Conservation (phyloP, 2,797 vertebrate species). For the Leptodactylus fallax region DNA sequence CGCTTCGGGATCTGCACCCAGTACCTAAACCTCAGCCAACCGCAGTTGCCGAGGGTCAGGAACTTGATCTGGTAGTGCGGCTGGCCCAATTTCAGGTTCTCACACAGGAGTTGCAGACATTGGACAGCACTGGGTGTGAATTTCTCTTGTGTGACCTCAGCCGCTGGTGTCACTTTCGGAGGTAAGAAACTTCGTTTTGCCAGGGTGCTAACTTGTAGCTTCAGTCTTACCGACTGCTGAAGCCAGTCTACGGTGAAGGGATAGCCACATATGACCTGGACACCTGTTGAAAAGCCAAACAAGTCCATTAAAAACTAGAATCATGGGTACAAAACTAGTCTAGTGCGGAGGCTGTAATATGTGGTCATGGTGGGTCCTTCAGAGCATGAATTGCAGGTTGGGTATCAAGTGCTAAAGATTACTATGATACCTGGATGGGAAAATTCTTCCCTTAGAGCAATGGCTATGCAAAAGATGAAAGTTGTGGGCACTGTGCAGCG, state of each 20-base stretch:
- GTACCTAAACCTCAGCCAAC: slow-evolving; percentile 81
- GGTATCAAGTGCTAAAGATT: too few relatives aligned
- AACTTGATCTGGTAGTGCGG: slow-evolving; percentile 75
- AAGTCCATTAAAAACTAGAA: background rate
- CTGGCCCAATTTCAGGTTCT: slow-evolving; percentile 65
- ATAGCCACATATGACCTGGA: slow-evolving; percentile 70
- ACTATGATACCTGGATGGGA: too few relatives aligned
- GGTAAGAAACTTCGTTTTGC: background rate
- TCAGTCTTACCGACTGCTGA: slow-evolving; percentile 70
- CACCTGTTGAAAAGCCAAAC: slow-evolving; percentile 72
- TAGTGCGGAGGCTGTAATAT: too few relatives aligned
- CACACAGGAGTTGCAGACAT: slow-evolving; percentile 73
- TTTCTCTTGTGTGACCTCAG: background rate
- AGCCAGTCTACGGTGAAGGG: slow-evolving; percentile 81
- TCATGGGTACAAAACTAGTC: too few relatives aligned
- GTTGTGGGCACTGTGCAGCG: too few relatives aligned
- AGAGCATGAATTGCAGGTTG: too few relatives aligned
- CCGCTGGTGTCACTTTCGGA: background rate
- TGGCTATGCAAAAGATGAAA: too few relatives aligned
- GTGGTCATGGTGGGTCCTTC: too few relatives aligned
- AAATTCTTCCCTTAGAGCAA: too few relatives aligned
- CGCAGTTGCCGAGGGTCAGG: slow-evolving; percentile 68
- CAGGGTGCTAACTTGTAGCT: slow-evolving; percentile 47
- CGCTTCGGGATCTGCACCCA: slow-evolving; percentile 75
- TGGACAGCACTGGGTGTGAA: background rate